A percentile compares a stretch with the other conserved stretches of the same genome.
phyloP scores from a whole-genome alignment of 1,140 invertebrate species.

The Macrotrachela quadricornifera region DNA sequence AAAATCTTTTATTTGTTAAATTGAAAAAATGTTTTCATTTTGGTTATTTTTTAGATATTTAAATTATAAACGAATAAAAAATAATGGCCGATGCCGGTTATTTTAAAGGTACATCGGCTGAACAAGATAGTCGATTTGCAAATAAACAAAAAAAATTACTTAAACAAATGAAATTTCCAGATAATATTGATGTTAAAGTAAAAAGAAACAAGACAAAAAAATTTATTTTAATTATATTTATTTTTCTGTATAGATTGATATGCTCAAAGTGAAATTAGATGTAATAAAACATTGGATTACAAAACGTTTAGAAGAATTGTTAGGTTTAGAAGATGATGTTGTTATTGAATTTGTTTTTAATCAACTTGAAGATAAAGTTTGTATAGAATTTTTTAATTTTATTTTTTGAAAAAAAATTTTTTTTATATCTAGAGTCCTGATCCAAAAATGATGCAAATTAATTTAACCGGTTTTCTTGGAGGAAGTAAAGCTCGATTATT shows the following conservation, averaged over 20 bases:
- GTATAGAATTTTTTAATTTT: background rate
- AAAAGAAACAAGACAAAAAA: constrained; percentile 46
- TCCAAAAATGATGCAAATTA: constrained; percentile 97
- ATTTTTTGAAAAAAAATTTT: background rate
- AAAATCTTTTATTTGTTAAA: no score
- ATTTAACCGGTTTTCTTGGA: constrained; percentile 92
- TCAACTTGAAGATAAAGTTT: constrained; percentile 51
- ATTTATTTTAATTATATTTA: background rate
- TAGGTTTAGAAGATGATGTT: constrained; percentile 81
- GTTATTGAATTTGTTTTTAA: constrained; percentile 96
- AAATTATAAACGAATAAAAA: no score
- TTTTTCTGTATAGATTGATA: constrained; percentile 45
- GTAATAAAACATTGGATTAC: constrained; percentile 97
- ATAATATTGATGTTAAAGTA: constrained; percentile 40
- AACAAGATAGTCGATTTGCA: constrained; percentile 92
- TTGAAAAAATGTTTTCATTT: no score
- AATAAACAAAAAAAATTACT: constrained; percentile 97
- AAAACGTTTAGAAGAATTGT: constrained; percentile 73
- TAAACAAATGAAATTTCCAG: constrained; percentile 93
- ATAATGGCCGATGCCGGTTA: background rate
- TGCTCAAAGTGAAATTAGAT: constrained; percentile 90
- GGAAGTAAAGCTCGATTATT: constrained; percentile 89
- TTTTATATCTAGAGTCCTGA: constrained; percentile 45
- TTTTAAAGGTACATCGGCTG: constrained; percentile 72
- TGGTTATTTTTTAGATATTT: no score